These are phyloP conservation scores for Chelonoidis abingdonii DNA, from an alignment of 2,113 vertebrate species.

Conservation along the genomic window DNA sequence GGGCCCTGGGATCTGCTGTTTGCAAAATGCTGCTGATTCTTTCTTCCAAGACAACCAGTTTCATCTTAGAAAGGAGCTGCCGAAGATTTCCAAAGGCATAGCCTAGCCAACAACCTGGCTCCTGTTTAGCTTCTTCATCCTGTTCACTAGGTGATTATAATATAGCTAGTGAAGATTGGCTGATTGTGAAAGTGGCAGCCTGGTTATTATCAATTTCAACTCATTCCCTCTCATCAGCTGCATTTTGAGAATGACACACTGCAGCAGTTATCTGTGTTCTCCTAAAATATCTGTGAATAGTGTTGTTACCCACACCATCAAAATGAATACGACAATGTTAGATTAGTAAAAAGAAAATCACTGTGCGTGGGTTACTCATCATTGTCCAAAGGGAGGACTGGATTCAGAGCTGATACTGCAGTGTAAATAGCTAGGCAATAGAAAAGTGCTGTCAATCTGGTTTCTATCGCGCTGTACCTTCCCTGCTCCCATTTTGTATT, in stretches of 20 bases:
- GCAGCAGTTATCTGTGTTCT: not conserved
- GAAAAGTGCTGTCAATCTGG: not conserved
- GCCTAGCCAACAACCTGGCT: too few species aligned
- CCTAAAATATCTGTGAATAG: not conserved
- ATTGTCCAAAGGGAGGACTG: not conserved
- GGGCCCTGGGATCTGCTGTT: not conserved
- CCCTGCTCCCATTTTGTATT: not conserved
- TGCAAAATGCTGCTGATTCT: not conserved
- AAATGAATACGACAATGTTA: not conserved
- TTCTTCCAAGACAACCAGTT: not conserved
- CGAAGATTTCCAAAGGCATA: not conserved
- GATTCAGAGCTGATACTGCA: not conserved
- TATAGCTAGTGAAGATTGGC: not conserved
- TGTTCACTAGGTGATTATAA: not conserved
- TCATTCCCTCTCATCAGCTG: not conserved
- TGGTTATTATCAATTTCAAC: fast-evolving
- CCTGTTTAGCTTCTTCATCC: not conserved
- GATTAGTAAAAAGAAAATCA: not conserved
- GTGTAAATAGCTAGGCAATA: not conserved
- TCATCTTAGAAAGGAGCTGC: not conserved
- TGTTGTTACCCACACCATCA: not conserved
- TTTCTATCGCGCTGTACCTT: not conserved
- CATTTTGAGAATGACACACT: not conserved
- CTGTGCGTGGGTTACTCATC: not conserved
- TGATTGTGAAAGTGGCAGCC: not conserved